These are phyloP conservation scores for Epicauta chinensis DNA, from an alignment of 1,140 invertebrate genomes.

Conservation along the genomic window DNA sequence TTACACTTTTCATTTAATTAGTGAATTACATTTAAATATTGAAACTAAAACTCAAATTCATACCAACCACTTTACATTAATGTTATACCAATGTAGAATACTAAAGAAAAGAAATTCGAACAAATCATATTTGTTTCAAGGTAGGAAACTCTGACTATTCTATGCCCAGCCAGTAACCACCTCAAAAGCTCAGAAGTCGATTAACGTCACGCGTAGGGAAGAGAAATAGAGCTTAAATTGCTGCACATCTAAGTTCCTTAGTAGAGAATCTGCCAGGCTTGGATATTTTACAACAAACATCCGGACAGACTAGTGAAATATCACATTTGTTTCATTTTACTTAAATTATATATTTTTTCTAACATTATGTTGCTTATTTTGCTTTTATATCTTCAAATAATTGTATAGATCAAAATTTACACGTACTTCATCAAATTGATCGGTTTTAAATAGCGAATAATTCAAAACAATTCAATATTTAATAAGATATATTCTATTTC, in stretches of 20 bases:
- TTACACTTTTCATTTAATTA: constrained; percentile 20
- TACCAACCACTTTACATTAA: constrained; percentile 3
- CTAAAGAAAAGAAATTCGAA: neutral
- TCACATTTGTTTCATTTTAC: constrained; percentile 35
- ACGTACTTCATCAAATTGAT: no score
- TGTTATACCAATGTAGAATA: neutral
- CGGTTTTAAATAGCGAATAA: no score
- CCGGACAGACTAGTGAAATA: constrained; percentile 24
- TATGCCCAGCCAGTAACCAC: constrained; percentile 23
- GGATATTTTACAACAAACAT: constrained; percentile 35
- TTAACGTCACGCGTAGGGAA: constrained; percentile 39
- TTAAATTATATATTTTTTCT: constrained; percentile 32
- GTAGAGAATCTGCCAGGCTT: constrained; percentile 30
- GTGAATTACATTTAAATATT: constrained; percentile 17
- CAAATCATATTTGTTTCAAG: constrained; percentile 10
- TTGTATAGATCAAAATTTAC: no score
- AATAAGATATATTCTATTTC: no score
- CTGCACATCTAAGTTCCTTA: constrained; percentile 40
- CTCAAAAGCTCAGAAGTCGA: constrained; percentile 40
- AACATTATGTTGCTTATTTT: no score
- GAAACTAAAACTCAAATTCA: constrained; percentile 17
- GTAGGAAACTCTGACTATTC: neutral
- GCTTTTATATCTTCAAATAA: no score
- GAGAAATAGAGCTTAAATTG: constrained; percentile 42
- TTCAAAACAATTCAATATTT: no score